These are phyloP conservation scores for Celastrina argiolus DNA, from an alignment of 2,888 invertebrate species.

Conservation along the genomic window DNA sequence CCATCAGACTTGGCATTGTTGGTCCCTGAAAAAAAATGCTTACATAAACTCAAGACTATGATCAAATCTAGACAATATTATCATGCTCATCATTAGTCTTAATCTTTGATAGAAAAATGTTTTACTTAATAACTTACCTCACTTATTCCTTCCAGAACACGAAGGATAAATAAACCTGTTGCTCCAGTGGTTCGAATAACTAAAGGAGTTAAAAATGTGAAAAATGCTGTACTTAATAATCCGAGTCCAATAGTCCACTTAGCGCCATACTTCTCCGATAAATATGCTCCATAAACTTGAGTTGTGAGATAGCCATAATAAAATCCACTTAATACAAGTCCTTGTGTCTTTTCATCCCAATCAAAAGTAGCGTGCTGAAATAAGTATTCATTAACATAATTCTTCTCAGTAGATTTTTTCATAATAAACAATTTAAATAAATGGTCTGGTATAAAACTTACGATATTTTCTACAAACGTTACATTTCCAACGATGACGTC, in stretches of 20 bases:
- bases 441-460: conserved; percentile 22
- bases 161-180: conserved; percentile 57
- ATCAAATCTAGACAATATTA: no score
- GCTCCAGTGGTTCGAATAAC: conserved; percentile 69
- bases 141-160: conserved; percentile 82
- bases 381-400: neutral
- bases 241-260: conserved; percentile 85
- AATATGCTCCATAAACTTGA: conserved; percentile 84
- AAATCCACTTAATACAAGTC: conserved; percentile 83
- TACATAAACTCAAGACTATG: no score
- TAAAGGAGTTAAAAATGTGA: conserved; percentile 84
- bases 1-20: conserved; percentile 74
- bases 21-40: conserved; percentile 80
- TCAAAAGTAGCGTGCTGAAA: conserved; percentile 48
- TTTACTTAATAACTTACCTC: no score
- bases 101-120: no score
- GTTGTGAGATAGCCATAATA: conserved; percentile 87
- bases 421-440: neutral
- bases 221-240: conserved; percentile 83
- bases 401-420: no score
- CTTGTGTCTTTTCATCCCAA: conserved; percentile 80
- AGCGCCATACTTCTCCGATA: conserved; percentile 85
- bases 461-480: conserved; percentile 25
- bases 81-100: neutral
- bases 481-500: conserved; percentile 35